Evolutionary conservation across 2,888 invertebrate species (phyloP), one percentile per base, ranked within the genome.

Genomic region (Neoitamus cyanurus): DNA sequence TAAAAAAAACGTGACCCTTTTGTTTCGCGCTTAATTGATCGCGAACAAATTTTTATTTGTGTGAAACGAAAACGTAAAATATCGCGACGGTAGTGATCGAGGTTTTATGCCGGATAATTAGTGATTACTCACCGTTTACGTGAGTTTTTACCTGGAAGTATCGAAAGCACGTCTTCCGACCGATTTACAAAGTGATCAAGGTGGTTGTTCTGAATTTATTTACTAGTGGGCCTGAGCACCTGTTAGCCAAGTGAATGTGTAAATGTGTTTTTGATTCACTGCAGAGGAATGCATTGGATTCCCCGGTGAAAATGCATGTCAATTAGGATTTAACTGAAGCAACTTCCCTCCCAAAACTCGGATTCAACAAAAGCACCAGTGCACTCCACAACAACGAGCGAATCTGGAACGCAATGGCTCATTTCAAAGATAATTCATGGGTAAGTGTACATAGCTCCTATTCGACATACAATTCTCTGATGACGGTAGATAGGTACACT

Each of bases 391-490:
- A 25, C 34, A 80, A 7, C 36, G 42, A 42, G 7, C 25, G 36
- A 68, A 58, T 34, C 85, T 86, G 87, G 86, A 87, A 85, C 85
- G 88, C 88, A 87, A 90, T 90, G 90, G 89, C 90, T 87, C 90
- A 90, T 87, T 90, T 90, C 86, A 89, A 90, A 86, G 90, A 90
- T 88, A 90, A 90, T 89, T 90, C 90, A 88, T 90, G 90, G 90
- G 90, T 90, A 88, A 89, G 90, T 89, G 84, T 85, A 4, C 15
- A n/a, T 37, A 34, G 34, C 58, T 25, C 1, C 58, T 58, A 58
- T 25, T 58, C 25, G 58, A 58, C 1, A 58, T 20, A 20, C 58
- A 15, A 20, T 58, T 25, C 15, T 9, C 72, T 73, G 73, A 73
- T 73, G 73, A 70, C 13, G 42, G 34, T 70, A 20, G 28, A 36